A percentile compares a stretch with the other conserved stretches of the same genome.
Evolutionary conservation across 2,797 vertebrate genomes (phyloP).

Genomic region (Phrynocephalus vlangalii): DNA sequence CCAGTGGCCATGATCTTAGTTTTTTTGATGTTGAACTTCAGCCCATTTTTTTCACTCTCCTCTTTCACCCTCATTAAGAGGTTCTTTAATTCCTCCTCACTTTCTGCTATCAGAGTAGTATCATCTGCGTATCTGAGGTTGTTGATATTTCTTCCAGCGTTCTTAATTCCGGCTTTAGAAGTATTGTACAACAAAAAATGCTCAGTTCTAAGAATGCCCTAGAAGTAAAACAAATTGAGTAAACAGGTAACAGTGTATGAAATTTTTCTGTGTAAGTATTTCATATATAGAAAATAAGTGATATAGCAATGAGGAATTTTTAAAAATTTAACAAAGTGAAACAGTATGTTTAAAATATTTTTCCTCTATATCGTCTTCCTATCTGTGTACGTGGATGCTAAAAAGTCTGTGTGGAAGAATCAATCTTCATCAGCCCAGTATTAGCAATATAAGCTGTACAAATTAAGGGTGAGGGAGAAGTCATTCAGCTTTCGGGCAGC

Average conservation of each 20-base stretch:
- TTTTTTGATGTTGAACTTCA: too few species aligned
- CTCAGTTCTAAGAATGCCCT: constrained; percentile 52
- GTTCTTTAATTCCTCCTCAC: too few species aligned
- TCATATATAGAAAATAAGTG: constrained; percentile 18
- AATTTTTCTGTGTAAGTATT: constrained; percentile 45
- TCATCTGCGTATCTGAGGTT: too few species aligned
- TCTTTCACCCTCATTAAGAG: too few species aligned
- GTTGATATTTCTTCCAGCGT: too few species aligned
- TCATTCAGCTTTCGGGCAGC: too few species aligned
- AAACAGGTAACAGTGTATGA: neutral
- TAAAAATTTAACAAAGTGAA: neutral
- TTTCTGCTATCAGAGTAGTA: too few species aligned
- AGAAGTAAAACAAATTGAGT: constrained; percentile 2
- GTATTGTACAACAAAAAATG: constrained; percentile 25
- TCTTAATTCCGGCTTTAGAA: too few species aligned
- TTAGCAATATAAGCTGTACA: neutral
- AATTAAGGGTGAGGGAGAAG: too few species aligned
- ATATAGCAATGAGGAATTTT: neutral
- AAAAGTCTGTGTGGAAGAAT: neutral
- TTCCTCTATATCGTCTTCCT: neutral
- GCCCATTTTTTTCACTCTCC: too few species aligned
- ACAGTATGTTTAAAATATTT: constrained; percentile 1
- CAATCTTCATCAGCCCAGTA: neutral
- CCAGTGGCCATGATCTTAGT: too few species aligned
- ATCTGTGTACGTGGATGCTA: neutral